Conservation (phyloP, 2,113 vertebrate genomes). For the Oenanthe oenanthe region DNA sequence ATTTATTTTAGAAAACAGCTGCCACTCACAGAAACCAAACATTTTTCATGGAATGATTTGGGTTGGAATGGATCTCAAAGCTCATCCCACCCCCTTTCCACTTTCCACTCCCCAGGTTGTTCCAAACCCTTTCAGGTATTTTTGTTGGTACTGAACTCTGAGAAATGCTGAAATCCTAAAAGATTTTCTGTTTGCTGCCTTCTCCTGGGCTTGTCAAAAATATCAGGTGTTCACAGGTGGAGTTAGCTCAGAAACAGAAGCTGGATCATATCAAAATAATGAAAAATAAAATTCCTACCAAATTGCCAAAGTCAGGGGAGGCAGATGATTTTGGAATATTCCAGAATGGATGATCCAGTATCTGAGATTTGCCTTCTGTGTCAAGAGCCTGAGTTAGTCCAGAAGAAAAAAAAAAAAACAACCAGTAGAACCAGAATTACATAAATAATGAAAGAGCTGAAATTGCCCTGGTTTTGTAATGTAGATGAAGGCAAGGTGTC, state of each 20-base stretch:
- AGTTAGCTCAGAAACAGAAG: slow-evolving; percentile 21
- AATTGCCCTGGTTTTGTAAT: slow-evolving; percentile 71
- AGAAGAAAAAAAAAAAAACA: neutral
- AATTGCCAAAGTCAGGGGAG: neutral
- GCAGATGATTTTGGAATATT: neutral
- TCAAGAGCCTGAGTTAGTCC: slow-evolving; percentile 36
- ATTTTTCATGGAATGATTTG: too few relatives aligned
- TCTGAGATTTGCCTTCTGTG: neutral
- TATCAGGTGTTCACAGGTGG: neutral
- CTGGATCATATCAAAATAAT: neutral
- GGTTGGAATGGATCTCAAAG: neutral
- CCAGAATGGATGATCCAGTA: neutral
- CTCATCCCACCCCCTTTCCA: neutral
- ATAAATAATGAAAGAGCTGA: slow-evolving; percentile 76
- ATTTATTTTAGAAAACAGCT: slow-evolving; percentile 4
- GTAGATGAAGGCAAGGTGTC: slow-evolving; percentile 74
- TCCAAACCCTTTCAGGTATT: neutral
- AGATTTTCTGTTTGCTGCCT: neutral
- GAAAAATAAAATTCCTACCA: neutral
- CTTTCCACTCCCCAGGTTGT: neutral
- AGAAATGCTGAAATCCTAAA: slow-evolving; percentile 16
- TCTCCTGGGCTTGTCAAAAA: slow-evolving; percentile 20
- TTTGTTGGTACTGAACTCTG: neutral
- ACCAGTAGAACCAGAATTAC: slow-evolving; percentile 5
- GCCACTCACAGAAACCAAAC: neutral